These are phyloP conservation scores for Andricus quercusramuli DNA, from an alignment of 2,888 invertebrate species.

Conservation along the genomic window DNA sequence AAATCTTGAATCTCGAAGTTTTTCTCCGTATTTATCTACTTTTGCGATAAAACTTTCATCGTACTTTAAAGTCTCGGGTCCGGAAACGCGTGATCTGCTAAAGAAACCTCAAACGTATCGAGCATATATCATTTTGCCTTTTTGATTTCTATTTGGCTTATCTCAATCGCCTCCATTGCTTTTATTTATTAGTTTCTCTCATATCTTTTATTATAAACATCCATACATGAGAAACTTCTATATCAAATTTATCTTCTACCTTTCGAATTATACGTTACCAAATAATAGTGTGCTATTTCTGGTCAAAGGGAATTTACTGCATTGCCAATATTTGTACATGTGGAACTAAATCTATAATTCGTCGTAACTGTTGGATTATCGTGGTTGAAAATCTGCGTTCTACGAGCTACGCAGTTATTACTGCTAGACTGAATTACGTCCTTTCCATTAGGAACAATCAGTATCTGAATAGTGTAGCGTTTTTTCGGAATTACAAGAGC, in stretches of 20 bases:
- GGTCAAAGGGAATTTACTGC: constrained; percentile 9
- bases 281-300: constrained; percentile 16
- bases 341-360: not conserved
- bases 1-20: constrained; percentile 53
- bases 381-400: not conserved
- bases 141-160: constrained; percentile 15
- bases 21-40: constrained; percentile 47
- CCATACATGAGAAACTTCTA: constrained; percentile 5
- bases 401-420: not conserved
- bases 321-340: not conserved
- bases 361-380: not conserved
- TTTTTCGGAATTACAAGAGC: constrained; percentile 20
- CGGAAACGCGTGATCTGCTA: constrained; percentile 16
- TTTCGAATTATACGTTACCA: constrained; percentile 18
- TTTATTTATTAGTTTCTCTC: constrained; percentile 31
- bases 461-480: constrained; percentile 25
- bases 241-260: not conserved
- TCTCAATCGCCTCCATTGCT: constrained; percentile 22
- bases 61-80: constrained; percentile 57
- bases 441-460: constrained; percentile 32
- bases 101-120: not conserved
- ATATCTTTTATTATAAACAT: not conserved
- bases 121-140: constrained; percentile 30
- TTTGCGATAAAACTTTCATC: constrained; percentile 65
- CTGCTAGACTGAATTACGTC: not conserved